These are phyloP conservation scores for Epirrhoe alternata DNA, from an alignment of 2,888 invertebrate species.

Conservation along the genomic window DNA sequence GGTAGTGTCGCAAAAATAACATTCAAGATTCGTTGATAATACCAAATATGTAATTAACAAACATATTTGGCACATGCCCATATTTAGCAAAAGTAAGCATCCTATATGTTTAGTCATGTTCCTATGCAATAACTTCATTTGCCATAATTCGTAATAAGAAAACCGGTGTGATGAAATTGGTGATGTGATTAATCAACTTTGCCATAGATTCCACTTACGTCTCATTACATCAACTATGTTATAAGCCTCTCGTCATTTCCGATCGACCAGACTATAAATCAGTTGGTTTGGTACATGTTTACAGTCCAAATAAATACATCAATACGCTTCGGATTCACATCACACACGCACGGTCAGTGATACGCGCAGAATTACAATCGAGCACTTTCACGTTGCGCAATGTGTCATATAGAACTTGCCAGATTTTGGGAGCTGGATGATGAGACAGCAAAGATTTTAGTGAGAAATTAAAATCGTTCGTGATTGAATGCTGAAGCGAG, in stretches of 20 bases:
- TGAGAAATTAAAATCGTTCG: slow-evolving; percentile 21
- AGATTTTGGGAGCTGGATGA: slow-evolving; percentile 23
- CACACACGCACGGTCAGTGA: slow-evolving; percentile 62
- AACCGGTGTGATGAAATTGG: background rate
- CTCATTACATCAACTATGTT: slow-evolving; percentile 17
- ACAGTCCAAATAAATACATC: slow-evolving; percentile 45
- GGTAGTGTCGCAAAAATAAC: too few species aligned
- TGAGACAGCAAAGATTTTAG: background rate
- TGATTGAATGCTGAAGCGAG: slow-evolving; percentile 24
- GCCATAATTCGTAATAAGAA: background rate
- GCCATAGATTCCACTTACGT: slow-evolving; percentile 5
- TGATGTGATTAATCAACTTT: slow-evolving; percentile 1
- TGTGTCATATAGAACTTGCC: slow-evolving; percentile 46
- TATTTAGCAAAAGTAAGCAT: too few species aligned
- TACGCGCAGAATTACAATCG: slow-evolving; percentile 76
- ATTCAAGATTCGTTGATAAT: too few species aligned
- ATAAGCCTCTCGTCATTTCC: slow-evolving; percentile 37
- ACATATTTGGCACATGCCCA: too few species aligned
- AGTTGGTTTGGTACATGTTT: slow-evolving; percentile 28
- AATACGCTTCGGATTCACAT: slow-evolving; percentile 56
- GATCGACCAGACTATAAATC: slow-evolving; percentile 36
- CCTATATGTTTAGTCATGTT: too few species aligned
- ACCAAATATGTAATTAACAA: too few species aligned
- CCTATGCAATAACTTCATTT: background rate
- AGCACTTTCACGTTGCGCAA: slow-evolving; percentile 78